Base-by-base conservation (phyloP, 2,888 invertebrate species). In the Spisula solida region DNA sequence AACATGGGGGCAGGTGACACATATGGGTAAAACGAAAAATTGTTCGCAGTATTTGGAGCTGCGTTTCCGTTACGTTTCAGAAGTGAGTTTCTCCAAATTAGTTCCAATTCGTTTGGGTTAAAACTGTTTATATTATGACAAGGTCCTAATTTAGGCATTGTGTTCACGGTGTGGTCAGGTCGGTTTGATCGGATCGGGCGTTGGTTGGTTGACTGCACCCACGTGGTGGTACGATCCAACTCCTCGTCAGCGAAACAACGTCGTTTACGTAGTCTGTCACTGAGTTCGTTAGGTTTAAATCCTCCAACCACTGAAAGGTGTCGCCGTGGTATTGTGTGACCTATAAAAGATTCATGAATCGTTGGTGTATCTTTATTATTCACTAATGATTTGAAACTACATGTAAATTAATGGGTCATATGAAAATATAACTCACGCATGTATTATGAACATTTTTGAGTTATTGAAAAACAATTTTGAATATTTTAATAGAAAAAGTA, bases 251-350 rank as follows among this genome's bases (percentile, higher is more conserved):
- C 97, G 92, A 97, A 97, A 88, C 97, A 97, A 29, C 96, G 95
- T n/a, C 97, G 94, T 94, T 97, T 97, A 96, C 97, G 94, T 97
- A 97, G 94, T 96, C 97, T 96, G 97, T 98, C 96, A 95, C 97
- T 97, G 97, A 97, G 93, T 86, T 93, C 95, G 0, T 56, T 25
- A 14, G 29, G 5, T 29, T 75, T 83, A 6, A 51, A 10, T 48
- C 51, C 29, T 29, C 34, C 29, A 34, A 25, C 5, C 10, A 25
- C 2, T 0, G 41, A 25, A 25, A 75, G 29, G n/a, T 83, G 83
- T 25, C 60, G 31, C 25, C 75, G 18, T 75, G 83, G 8, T 10
- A 25, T 6, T n/a, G 34, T 60, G 16, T 34, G 16, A 60, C 56
- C 82, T 82, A 8, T 16, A 51, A 51, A 47, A 5, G 48, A 80